Conservation (phyloP, 2,113 vertebrate species). For the Prochilodus magdalenae region DNA sequence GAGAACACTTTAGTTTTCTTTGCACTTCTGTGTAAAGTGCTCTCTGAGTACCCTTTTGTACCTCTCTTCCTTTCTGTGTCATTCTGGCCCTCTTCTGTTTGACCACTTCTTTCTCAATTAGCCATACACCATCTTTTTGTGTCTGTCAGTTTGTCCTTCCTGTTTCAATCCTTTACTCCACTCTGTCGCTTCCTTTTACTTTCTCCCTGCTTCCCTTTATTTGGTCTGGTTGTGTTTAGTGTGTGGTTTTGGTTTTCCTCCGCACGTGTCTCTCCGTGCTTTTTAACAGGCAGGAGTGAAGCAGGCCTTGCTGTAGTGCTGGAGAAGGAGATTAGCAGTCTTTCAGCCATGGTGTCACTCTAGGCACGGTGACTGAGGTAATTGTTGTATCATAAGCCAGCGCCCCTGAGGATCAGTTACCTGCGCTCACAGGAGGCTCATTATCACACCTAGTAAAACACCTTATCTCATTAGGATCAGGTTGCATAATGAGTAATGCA, state of each 20-base stretch:
- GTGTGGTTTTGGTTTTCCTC: neutral
- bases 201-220: conserved; percentile 1
- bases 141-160: conserved; percentile 3
- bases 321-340: neutral
- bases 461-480: conserved; percentile 7
- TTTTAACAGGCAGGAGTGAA: neutral
- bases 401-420: conserved; percentile 15
- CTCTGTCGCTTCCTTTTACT: conserved; percentile 1
- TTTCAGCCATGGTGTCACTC: neutral
- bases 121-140: neutral
- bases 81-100: neutral
- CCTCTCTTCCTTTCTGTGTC: conserved; percentile 1
- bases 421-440: neutral
- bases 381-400: conserved; percentile 34
- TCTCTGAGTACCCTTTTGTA: neutral
- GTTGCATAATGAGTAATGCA: neutral
- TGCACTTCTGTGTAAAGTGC: neutral
- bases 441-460: neutral
- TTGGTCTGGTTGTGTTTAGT: neutral
- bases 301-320: neutral
- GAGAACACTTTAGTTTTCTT: neutral
- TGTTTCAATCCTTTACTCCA: neutral
- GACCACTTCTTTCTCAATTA: neutral
- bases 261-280: neutral
- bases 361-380: conserved; percentile 5